Evolutionary conservation across 1,140 invertebrate species (phyloP).

Genomic region (Lutraria rhynchaena): DNA sequence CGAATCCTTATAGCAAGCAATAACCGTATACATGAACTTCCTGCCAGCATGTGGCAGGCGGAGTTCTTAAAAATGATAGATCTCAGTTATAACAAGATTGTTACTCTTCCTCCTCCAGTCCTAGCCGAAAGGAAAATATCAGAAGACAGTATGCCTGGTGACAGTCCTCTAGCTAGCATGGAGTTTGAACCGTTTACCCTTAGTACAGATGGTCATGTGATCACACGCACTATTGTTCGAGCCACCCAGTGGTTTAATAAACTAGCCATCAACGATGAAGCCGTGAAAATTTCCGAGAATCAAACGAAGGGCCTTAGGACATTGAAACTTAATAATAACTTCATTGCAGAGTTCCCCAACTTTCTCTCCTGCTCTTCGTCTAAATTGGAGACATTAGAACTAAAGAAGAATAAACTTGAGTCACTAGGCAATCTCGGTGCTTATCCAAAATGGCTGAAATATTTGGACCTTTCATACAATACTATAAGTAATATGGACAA

Average conservation of each 20-base stretch:
- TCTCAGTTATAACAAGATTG: conserved; percentile 94
- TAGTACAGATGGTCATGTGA: conserved; percentile 41
- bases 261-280: conserved; percentile 40
- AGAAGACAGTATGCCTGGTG: conserved; percentile 12
- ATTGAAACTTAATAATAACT: conserved; percentile 63
- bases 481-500: conserved; percentile 48
- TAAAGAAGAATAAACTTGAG: conserved; percentile 91
- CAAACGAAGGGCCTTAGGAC: conserved; percentile 59
- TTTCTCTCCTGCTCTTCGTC: conserved; percentile 81
- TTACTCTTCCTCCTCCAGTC: conserved; percentile 86
- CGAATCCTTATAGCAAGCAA: conserved; percentile 94
- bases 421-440: conserved; percentile 54
- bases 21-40: conserved; percentile 94
- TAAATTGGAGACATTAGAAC: conserved; percentile 92
- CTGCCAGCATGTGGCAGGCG: conserved; percentile 92
- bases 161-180: background rate
- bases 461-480: conserved; percentile 65
- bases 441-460: conserved; percentile 64
- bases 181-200: background rate
- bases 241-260: conserved; percentile 49
- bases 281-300: conserved; percentile 30
- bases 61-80: conserved; percentile 88
- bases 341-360: conserved; percentile 58
- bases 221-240: conserved; percentile 35
- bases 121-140: conserved; percentile 3